A percentile compares a stretch with the other conserved stretches of the same genome.
phyloP scores from a whole-genome alignment of 2,888 invertebrate genomes.

The Caenorhabditis sp. region DNA sequence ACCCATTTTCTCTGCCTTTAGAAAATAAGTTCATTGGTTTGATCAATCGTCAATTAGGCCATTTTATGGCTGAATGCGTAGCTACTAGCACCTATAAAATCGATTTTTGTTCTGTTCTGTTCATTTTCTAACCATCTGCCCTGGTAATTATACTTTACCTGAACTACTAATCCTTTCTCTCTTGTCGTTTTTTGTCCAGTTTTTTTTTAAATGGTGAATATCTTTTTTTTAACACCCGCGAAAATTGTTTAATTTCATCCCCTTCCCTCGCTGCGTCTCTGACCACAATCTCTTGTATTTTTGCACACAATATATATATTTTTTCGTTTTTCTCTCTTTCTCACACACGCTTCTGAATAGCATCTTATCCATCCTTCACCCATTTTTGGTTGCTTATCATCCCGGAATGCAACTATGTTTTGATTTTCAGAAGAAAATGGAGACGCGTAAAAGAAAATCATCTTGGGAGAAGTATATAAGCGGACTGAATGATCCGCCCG shows the following conservation, averaged over 20 bases:
- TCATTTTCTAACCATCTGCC: neutral
- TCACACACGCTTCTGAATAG: conserved; percentile 2
- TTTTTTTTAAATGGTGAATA: no score
- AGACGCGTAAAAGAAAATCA: conserved; percentile 55
- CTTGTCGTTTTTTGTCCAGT: neutral
- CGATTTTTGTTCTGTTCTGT: neutral
- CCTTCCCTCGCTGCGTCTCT: conserved; percentile 12
- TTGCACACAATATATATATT: neutral
- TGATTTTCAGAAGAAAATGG: conserved; percentile 33
- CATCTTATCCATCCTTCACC: neutral
- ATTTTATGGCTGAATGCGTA: neutral
- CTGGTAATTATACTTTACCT: neutral
- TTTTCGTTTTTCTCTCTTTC: conserved; percentile 11
- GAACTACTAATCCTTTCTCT: neutral
- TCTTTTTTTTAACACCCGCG: no score
- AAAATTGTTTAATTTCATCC: neutral
- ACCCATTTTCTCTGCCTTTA: no score
- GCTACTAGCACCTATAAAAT: neutral
- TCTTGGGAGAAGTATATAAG: conserved; percentile 61
- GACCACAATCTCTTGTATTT: neutral
- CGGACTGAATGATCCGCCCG: conserved; percentile 61
- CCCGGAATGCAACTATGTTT: neutral
- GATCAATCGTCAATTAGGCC: neutral
- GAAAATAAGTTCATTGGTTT: no score
- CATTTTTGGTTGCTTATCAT: neutral